phyloP scores from a whole-genome alignment of 2,888 invertebrate species.

The Syritta pipiens region DNA sequence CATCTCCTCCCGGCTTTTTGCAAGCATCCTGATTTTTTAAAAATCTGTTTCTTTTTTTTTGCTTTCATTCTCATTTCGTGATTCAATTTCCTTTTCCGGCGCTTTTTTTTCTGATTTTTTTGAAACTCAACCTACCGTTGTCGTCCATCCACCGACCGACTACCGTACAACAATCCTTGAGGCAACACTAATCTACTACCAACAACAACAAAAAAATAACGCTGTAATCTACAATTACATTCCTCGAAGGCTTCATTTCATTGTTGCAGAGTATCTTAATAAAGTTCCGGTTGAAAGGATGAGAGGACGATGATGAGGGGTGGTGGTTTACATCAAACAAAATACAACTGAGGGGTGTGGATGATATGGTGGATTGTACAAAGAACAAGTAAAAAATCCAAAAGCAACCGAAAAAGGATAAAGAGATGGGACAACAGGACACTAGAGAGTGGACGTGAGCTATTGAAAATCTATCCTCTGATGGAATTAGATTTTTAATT shows the following conservation, averaged over 20 bases:
- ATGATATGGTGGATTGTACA: neutral
- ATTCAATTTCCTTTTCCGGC: conserved; percentile 34
- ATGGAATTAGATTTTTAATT: conserved; percentile 29
- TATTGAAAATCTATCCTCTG: conserved; percentile 8
- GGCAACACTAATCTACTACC: neutral
- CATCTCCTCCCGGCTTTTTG: neutral
- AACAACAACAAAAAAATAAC: conserved; percentile 6
- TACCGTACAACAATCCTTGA: conserved; percentile 1
- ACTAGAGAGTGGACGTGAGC: neutral
- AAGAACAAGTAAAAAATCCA: neutral
- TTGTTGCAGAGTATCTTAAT: conserved; percentile 40
- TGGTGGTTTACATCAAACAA: conserved; percentile 1
- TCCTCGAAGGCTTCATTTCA: conserved; percentile 43
- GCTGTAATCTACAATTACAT: conserved; percentile 47
- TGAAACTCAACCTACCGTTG: neutral
- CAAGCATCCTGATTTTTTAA: no score
- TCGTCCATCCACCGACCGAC: neutral
- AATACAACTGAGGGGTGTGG: neutral
- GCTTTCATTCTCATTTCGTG: conserved; percentile 14
- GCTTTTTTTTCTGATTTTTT: no score
- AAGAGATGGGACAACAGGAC: neutral
- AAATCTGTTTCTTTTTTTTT: neutral
- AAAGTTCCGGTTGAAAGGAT: conserved; percentile 17
- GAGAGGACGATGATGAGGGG: no score
- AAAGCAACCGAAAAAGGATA: neutral